Base-by-base conservation (phyloP, 2,888 invertebrate species). In the Diploptera punctata region DNA sequence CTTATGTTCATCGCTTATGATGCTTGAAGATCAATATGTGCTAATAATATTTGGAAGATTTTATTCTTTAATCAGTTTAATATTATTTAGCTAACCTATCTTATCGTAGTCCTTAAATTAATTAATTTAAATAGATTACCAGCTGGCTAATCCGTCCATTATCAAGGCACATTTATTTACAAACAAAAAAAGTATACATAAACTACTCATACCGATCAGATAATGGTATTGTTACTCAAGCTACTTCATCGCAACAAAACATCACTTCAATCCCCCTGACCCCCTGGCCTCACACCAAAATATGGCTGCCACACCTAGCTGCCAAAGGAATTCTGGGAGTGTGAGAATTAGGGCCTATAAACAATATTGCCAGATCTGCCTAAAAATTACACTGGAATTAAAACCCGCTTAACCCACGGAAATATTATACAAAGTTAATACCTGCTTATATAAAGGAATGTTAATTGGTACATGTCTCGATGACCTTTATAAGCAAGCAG, bases 231-330 rank as follows among this genome's bases (percentile, higher is more conserved):
- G 57, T 57, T 57, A 4, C 57, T 73, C 57, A 67, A 33, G 62
- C 68, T 31, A 68, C 71, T 71, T 68, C 31, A 71, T 68, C 69
- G 62, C 67, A 67, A 75, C 62, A 72, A 72, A 67, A 75, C 75
- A 75, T 70, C 60, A 60, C 69, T 73, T 71, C 44, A 21, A 49
- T 67, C 74, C 75, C 74, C 75, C 75, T 77, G 76, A 76, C 77
- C 78, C 77, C 76, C 77, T 78, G 77, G 74, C 76, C 76, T 73
- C 73, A 75, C 75, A 77, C 77, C 77, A 78, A 79, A 79, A 80
- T 78, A 80, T 80, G 80, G 80, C 80, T 79, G 80, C 80, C 80
- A 79, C 80, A 80, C 80, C 80, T 80, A 77, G 74, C 75, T 71
- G 72, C 61, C 75, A 74, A 47, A 75, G 77, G 77, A 76, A 77